A percentile compares a stretch with the other conserved stretches of the same genome.
These are phyloP conservation scores for Xyrichtys novacula DNA, from an alignment of 2,797 vertebrate species.

Conservation along the genomic window DNA sequence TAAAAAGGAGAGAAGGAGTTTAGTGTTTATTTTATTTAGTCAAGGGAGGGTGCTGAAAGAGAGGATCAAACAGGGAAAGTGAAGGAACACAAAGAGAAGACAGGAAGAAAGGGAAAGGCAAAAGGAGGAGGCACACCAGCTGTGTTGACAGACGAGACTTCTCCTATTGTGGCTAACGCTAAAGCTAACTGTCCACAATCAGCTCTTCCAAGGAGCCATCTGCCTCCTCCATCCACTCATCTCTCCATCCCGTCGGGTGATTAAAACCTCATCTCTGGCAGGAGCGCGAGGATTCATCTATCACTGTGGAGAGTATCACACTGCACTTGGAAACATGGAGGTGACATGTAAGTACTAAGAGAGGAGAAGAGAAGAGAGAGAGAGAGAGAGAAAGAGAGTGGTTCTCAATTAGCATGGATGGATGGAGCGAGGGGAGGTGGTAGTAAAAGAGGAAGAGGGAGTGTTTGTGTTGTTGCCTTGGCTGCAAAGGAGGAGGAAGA, in stretches of 20 bases:
- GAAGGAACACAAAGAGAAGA: slow-evolving; percentile 40
- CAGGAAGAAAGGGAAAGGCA: slow-evolving; percentile 8
- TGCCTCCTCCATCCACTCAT: slow-evolving; percentile 63
- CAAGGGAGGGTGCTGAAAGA: slow-evolving; percentile 12
- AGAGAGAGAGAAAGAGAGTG: slow-evolving; percentile 21
- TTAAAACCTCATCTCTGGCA: slow-evolving; percentile 55
- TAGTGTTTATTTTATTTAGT: background rate
- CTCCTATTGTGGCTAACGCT: slow-evolving; percentile 63
- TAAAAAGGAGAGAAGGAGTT: slow-evolving; percentile 10
- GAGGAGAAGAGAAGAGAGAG: slow-evolving; percentile 15
- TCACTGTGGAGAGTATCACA: slow-evolving; percentile 74
- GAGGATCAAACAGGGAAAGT: slow-evolving; percentile 17
- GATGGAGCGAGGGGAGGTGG: slow-evolving; percentile 46
- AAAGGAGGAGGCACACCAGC: slow-evolving; percentile 48
- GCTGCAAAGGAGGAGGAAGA: slow-evolving; percentile 51
- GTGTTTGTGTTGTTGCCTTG: slow-evolving; percentile 76
- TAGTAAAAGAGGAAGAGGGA: slow-evolving; percentile 56
- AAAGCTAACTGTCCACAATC: slow-evolving; percentile 59
- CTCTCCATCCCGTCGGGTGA: slow-evolving; percentile 32
- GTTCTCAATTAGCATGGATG: slow-evolving; percentile 44
- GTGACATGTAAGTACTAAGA: slow-evolving; percentile 86
- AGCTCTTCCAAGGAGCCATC: slow-evolving; percentile 69
- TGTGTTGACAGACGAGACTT: slow-evolving; percentile 65
- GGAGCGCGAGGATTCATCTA: slow-evolving; percentile 60
- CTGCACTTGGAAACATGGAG: slow-evolving; percentile 81